phyloP scores from a whole-genome alignment of 2,888 invertebrate genomes.

The Tineola bisselliella region DNA sequence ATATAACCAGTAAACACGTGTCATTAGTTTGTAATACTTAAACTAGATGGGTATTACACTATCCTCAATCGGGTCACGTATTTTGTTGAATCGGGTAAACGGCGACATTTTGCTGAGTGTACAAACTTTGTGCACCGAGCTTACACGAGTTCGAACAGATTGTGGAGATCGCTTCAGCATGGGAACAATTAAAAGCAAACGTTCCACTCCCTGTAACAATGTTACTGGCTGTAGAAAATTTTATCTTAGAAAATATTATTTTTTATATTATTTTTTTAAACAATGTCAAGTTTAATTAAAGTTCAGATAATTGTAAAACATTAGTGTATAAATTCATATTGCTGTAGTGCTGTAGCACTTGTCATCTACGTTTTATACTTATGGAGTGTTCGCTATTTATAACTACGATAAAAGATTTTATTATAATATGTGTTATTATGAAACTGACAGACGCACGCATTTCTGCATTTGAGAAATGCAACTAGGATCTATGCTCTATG shows the following conservation, averaged over 20 bases:
- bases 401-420: too few species aligned
- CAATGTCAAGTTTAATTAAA: neutral
- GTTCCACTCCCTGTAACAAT: slow-evolving; percentile 17
- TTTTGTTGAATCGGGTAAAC: slow-evolving; percentile 29
- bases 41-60: slow-evolving; percentile 13
- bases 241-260: neutral
- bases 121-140: slow-evolving; percentile 28
- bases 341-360: too few species aligned
- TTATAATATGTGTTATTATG: too few species aligned
- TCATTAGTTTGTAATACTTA: neutral
- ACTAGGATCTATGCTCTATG: too few species aligned
- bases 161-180: slow-evolving; percentile 21
- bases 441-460: too few species aligned
- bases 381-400: too few species aligned
- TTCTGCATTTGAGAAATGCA: too few species aligned
- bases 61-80: slow-evolving; percentile 39
- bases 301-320: too few species aligned
- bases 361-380: too few species aligned
- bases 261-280: neutral
- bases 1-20: neutral
- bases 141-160: slow-evolving; percentile 18
- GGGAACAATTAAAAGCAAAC: slow-evolving; percentile 42
- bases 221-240: slow-evolving; percentile 8
- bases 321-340: too few species aligned
- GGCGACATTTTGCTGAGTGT: slow-evolving; percentile 37